Evolutionary conservation across 1,140 invertebrate species (phyloP), one percentile per base, ranked within the genome.

Genomic region (Lamellibrachia luymesi): DNA sequence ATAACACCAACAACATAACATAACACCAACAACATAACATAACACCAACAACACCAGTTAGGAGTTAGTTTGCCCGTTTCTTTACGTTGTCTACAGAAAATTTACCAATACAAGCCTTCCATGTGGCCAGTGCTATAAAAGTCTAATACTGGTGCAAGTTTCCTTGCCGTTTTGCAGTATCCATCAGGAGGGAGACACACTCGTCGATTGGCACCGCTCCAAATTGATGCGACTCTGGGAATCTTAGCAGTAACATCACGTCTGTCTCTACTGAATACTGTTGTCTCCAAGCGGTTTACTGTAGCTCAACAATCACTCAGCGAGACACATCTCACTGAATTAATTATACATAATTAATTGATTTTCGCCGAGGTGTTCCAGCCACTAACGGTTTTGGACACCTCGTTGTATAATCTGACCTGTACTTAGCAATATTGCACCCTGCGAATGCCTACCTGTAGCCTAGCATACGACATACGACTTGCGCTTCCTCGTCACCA

Each of bases 391-490:
- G 38, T 38, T 38, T 38, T 38, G 38, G 38, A 80, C 13, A 80
- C 0, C 64, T 80, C 6, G 64, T 80, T 22, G 25, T 80, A 22
- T 91, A 27, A 91, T 38, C 50, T 91, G 6, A 91, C 38, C 38
- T 13, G 25, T 91, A 27, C 17, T 49, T 91, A 49, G 17, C 38
- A 50, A 6, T 27, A 90, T 8, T 91, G 90, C 7, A 91, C 90
- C 27, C 27, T 50, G 90, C 22, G 27, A 7, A 25, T n/a, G 91
- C 27, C 27, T 80, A 93, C 93, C 56, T 50, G 50, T 90, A 95
- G 22, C 98, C 98, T 90, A 98, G 96, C 95, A 97, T 97, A 93
- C 97, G 97, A 96, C 98, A 99, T 5, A 98, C 97, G 4, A 99
- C 98, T 50, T 96, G 96, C 0, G 98, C 98, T 94, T 99, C 98